Evolutionary conservation across 2,113 vertebrate genomes (phyloP).

Genomic region (Corythaeola cristata): DNA sequence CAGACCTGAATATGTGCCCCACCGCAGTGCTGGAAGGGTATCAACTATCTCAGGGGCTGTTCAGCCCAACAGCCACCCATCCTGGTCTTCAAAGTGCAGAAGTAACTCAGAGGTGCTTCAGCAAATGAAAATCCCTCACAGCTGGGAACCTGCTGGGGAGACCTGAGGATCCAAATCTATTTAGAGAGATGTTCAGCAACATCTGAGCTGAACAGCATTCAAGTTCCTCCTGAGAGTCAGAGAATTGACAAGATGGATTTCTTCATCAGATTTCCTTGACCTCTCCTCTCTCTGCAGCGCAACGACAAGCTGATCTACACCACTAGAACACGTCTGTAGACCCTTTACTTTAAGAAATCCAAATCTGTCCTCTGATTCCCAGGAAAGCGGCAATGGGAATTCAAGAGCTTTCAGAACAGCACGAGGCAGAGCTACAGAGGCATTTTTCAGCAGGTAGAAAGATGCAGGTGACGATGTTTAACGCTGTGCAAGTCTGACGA

Average conservation of each 20-base stretch:
- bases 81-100: not conserved
- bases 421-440: not conserved
- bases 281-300: not conserved
- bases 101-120: not conserved
- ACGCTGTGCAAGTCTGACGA: not conserved
- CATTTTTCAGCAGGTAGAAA: not conserved
- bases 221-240: not conserved
- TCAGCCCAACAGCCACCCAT: not conserved
- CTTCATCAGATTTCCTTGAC: not conserved
- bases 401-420: not conserved
- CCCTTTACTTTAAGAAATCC: not conserved
- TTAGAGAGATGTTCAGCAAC: not conserved
- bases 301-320: not conserved
- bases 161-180: not conserved
- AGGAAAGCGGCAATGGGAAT: not conserved
- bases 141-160: not conserved
- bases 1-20: not conserved
- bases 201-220: not conserved
- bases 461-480: not conserved
- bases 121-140: not conserved
- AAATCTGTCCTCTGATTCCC: not conserved
- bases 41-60: not conserved
- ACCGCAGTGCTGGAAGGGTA: not conserved
- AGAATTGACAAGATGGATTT: not conserved
- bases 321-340: not conserved